Conservation (phyloP, 2,888 invertebrate genomes). For the Belgica antarctica region DNA sequence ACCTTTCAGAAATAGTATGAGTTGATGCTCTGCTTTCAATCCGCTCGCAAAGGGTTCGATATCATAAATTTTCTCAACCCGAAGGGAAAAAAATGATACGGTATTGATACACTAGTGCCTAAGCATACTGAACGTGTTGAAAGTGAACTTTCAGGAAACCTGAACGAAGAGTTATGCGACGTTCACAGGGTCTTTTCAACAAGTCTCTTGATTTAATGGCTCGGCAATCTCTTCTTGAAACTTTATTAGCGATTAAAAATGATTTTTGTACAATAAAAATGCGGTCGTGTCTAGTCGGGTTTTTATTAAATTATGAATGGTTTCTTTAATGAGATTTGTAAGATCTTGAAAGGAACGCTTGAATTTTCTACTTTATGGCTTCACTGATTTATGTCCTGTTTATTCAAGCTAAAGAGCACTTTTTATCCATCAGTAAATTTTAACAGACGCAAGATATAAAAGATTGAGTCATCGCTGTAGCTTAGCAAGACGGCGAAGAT, state of each 20-base stretch:
- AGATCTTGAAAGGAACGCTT: neutral
- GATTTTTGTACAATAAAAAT: no score
- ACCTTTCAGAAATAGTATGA: conserved; percentile 4
- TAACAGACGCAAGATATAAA: neutral
- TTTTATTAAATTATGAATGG: no score
- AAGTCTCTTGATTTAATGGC: no score
- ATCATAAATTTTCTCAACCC: conserved; percentile 15
- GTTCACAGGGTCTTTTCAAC: neutral
- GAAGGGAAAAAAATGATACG: neutral
- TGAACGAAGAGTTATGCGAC: neutral
- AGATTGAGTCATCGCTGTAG: conserved; percentile 1
- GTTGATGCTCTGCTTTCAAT: neutral
- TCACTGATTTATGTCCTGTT: conserved; percentile 13
- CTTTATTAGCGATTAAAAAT: no score
- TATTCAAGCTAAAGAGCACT: neutral
- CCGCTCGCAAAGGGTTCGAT: neutral
- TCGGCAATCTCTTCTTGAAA: no score
- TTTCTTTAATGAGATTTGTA: neutral
- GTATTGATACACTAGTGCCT: neutral
- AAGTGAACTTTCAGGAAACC: no score
- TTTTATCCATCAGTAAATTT: neutral
- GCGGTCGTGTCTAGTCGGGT: no score
- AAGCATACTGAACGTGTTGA: neutral
- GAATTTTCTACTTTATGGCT: conserved; percentile 20
- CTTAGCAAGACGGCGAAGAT: no score